phyloP scores from a whole-genome alignment of 1,140 invertebrate species.

The Batillaria attramentaria region DNA sequence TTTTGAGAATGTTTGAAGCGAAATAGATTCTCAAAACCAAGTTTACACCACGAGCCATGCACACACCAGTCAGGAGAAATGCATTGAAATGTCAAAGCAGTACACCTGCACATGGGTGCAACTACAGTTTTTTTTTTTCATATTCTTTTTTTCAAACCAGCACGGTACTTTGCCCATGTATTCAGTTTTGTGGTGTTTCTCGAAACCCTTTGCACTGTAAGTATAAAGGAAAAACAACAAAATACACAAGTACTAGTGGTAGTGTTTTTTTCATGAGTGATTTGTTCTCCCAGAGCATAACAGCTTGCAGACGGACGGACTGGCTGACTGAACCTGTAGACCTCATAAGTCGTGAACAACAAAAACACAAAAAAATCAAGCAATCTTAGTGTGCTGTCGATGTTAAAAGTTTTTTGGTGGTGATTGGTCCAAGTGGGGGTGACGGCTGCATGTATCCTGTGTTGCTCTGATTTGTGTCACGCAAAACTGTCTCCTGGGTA shows the following conservation, averaged over 20 bases:
- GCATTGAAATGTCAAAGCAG: no score
- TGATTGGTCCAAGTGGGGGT: slow-evolving; percentile 12
- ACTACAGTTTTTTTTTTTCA: no score
- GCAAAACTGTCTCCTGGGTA: slow-evolving; percentile 54
- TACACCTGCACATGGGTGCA: no score
- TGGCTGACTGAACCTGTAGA: neutral
- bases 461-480: slow-evolving; percentile 53
- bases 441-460: slow-evolving; percentile 34
- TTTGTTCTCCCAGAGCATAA: no score
- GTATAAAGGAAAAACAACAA: neutral
- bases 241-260: neutral
- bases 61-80: no score
- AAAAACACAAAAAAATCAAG: neutral
- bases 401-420: slow-evolving; percentile 12
- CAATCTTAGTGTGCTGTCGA: slow-evolving; percentile 7
- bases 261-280: neutral
- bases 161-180: no score
- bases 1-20: no score
- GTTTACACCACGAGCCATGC: no score
- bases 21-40: no score
- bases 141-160: no score
- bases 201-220: neutral
- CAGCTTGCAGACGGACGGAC: no score
- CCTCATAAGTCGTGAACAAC: neutral
- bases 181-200: no score